phyloP scores from a whole-genome alignment of 2,113 vertebrate species.

The Protomyctophum bolini region DNA sequence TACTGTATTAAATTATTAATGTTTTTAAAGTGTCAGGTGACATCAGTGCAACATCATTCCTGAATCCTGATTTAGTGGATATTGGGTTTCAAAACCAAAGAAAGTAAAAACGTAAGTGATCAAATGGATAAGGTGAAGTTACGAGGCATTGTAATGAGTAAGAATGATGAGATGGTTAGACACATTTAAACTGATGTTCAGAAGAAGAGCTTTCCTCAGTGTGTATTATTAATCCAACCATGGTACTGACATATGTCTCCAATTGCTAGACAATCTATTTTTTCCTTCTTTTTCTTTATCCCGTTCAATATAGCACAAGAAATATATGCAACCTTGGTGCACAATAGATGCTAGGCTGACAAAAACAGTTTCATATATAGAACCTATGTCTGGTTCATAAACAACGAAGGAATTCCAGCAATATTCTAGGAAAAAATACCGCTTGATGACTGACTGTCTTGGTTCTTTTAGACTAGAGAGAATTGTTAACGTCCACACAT shows the following conservation, averaged over 20 bases:
- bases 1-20: not conserved
- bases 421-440: not conserved
- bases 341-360: not conserved
- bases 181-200: not conserved
- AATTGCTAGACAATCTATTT: not conserved
- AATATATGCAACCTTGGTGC: not conserved
- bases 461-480: not conserved
- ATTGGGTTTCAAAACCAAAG: not conserved
- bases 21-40: constrained; percentile 21
- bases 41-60: not conserved
- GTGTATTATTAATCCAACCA: not conserved
- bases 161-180: not conserved
- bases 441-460: not conserved
- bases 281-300: not conserved
- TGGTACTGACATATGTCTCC: not conserved
- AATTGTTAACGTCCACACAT: not conserved
- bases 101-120: constrained; percentile 17
- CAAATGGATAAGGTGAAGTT: not conserved
- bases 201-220: not conserved
- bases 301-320: not conserved
- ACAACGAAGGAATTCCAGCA: not conserved
- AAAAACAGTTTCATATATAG: not conserved
- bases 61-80: not conserved
- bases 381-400: not conserved
- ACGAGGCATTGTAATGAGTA: not conserved